phyloP scores from a whole-genome alignment of 2,797 vertebrate genomes.

The Mallotus villosus region DNA sequence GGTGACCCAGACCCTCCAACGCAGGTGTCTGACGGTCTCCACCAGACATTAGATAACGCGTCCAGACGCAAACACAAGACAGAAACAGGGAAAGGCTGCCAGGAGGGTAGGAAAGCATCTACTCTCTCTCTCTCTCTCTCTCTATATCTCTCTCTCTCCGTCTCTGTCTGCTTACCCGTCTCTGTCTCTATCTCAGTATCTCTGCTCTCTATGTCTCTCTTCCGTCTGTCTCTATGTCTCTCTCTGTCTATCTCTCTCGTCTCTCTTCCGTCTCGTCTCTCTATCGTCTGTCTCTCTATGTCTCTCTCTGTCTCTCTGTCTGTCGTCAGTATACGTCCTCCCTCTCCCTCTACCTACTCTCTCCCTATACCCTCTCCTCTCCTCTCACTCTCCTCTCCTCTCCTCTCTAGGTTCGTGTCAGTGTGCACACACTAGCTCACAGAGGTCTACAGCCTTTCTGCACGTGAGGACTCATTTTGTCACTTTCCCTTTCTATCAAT shows the following conservation, averaged over 20 bases:
- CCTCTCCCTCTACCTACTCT: not conserved
- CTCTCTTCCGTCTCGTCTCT: not conserved
- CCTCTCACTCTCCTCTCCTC: not conserved
- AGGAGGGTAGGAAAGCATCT: too few species aligned
- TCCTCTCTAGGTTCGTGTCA: not conserved
- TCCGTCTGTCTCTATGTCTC: not conserved
- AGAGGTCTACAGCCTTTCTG: constrained; percentile 42
- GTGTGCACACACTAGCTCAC: too few species aligned
- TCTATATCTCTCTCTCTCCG: constrained; percentile 39
- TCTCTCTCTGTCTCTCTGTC: not conserved
- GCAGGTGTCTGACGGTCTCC: too few species aligned
- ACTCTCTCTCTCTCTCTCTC: not conserved
- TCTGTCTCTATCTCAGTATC: not conserved
- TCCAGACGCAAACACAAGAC: too few species aligned
- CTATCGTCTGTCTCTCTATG: too few species aligned
- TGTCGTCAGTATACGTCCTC: too few species aligned
- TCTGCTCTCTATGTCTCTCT: not conserved
- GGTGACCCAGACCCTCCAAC: too few species aligned
- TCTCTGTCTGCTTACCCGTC: too few species aligned
- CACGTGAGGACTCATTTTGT: constrained; percentile 63
- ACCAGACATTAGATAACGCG: too few species aligned
- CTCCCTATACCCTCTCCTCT: too few species aligned
- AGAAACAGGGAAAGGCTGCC: too few species aligned
- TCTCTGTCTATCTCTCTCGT: not conserved
- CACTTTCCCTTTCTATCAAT: constrained; percentile 48